phyloP scores from a whole-genome alignment of 2,113 vertebrate species.

The Clarias macrocephalus region DNA sequence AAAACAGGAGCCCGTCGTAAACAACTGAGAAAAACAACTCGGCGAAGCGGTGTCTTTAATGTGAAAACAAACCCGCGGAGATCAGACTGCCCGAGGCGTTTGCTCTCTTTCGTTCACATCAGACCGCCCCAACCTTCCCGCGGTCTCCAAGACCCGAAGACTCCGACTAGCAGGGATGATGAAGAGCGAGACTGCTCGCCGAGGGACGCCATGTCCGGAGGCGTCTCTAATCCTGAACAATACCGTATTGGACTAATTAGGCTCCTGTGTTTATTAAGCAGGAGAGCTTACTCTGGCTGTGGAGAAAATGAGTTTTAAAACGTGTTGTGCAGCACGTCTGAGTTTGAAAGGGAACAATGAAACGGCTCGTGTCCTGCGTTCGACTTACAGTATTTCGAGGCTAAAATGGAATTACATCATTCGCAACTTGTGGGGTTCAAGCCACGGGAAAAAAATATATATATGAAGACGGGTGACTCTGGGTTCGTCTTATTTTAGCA shows the following conservation, averaged over 20 bases:
- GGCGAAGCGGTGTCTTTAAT: constrained; percentile 29
- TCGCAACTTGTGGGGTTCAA: too few species aligned
- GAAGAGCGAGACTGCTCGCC: background rate
- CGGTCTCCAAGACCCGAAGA: constrained; percentile 7
- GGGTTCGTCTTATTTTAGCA: too few species aligned
- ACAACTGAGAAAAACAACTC: constrained; percentile 46
- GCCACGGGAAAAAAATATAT: too few species aligned
- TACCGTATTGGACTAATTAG: background rate
- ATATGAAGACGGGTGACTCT: too few species aligned
- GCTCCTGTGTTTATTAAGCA: background rate
- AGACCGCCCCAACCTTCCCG: background rate
- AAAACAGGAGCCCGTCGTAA: background rate
- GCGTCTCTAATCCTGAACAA: background rate
- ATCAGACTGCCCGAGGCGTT: constrained; percentile 17
- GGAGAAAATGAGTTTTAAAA: too few species aligned
- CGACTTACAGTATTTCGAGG: background rate
- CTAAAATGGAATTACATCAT: background rate
- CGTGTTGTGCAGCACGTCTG: background rate
- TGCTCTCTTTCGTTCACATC: constrained; percentile 21
- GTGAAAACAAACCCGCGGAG: constrained; percentile 24
- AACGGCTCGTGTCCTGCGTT: background rate
- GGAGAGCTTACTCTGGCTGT: background rate
- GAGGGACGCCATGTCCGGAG: background rate
- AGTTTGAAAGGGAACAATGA: background rate
- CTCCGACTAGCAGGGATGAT: background rate